phyloP scores from a whole-genome alignment of 2,888 invertebrate genomes.

The Synanthedon andrenaeformis region DNA sequence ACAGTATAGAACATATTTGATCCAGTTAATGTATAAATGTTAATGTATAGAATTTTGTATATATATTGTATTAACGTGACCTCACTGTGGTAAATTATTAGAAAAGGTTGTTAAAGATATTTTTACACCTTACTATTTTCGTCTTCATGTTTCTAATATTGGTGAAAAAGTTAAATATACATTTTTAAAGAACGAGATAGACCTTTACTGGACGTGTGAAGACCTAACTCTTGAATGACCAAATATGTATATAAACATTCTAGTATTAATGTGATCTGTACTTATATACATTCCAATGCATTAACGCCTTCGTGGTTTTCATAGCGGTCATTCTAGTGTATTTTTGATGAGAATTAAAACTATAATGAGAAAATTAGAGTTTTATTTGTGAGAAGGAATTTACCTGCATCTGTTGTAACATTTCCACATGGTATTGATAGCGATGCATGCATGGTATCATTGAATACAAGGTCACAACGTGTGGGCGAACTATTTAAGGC shows the following conservation, averaged over 20 bases:
- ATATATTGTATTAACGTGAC: conserved; percentile 36
- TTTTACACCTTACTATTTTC: neutral
- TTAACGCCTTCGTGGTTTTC: conserved; percentile 7
- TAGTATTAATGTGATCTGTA: conserved; percentile 20
- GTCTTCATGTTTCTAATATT: neutral
- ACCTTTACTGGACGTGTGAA: too few species aligned
- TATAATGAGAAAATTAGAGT: neutral
- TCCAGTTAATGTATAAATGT: conserved; percentile 34
- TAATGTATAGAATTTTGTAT: conserved; percentile 44
- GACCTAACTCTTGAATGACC: conserved; percentile 9
- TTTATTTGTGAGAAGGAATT: too few species aligned
- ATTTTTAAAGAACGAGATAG: too few species aligned
- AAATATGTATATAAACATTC: conserved; percentile 8
- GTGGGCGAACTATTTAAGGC: too few species aligned
- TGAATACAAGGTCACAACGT: too few species aligned
- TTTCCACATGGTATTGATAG: too few species aligned
- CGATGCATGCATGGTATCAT: too few species aligned
- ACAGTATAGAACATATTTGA: conserved; percentile 18
- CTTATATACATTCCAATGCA: conserved; percentile 40
- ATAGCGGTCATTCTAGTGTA: conserved; percentile 5
- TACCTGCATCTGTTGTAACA: too few species aligned
- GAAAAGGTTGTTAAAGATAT: conserved; percentile 3
- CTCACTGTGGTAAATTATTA: conserved; percentile 5
- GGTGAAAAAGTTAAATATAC: too few species aligned
- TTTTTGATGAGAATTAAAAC: conserved; percentile 32